A percentile compares a stretch with the other conserved stretches of the same genome.
Conservation (phyloP, 2,113 vertebrate genomes). For the Amphiprion ocellaris region DNA sequence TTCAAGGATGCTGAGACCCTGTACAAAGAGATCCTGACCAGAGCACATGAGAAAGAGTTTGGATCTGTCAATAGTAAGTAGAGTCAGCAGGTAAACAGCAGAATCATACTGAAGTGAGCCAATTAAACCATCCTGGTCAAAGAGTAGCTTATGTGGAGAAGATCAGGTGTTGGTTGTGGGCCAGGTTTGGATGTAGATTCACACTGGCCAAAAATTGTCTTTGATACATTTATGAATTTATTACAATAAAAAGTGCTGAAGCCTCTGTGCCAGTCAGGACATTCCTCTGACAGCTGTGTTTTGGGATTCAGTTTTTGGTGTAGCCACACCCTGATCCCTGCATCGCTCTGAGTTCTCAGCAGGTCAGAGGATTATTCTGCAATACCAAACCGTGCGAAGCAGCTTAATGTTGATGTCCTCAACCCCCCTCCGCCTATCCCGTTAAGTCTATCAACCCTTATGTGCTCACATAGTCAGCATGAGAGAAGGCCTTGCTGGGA, state of each 20-base stretch:
- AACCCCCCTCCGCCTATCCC: not conserved
- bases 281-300: not conserved
- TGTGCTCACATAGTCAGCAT: conserved; percentile 38
- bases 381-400: conserved; percentile 20
- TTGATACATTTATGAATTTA: not conserved
- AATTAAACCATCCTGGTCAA: not conserved
- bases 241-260: not conserved
- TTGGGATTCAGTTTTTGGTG: not conserved
- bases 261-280: not conserved
- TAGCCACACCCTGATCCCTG: not conserved
- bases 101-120: not conserved
- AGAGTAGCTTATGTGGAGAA: no score
- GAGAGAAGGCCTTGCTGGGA: not conserved
- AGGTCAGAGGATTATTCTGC: conserved; percentile 46
- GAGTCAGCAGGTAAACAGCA: not conserved
- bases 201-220: not conserved
- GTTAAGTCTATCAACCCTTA: conserved; percentile 50
- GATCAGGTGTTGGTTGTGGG: not conserved
- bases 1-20: conserved; percentile 90
- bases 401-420: conserved; percentile 48
- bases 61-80: conserved; percentile 90
- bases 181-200: no score
- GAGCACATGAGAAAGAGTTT: conserved; percentile 91
- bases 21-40: conserved; percentile 92
- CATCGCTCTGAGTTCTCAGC: not conserved